Conservation (phyloP, 2,888 invertebrate genomes). For the Tenthredo amoena region DNA sequence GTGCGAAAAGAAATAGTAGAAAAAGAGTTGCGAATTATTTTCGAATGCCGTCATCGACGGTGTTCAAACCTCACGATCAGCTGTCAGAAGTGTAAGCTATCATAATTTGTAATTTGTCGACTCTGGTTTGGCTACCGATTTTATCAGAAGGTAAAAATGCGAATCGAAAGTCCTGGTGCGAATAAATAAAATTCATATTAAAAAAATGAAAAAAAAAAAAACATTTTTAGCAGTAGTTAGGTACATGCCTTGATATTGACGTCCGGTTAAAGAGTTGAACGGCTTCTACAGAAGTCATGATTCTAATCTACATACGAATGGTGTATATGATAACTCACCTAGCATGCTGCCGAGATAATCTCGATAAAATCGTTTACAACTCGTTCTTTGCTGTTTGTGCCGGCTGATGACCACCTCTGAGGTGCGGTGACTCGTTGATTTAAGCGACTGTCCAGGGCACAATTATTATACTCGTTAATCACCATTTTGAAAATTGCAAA, state of each 20-base stretch:
- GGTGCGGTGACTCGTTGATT: conserved; percentile 64
- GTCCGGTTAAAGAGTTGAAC: conserved; percentile 44
- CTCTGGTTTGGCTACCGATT: neutral
- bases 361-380: conserved; percentile 51
- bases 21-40: neutral
- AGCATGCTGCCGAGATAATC: conserved; percentile 27
- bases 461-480: conserved; percentile 71
- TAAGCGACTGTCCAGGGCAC: conserved; percentile 65
- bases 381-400: conserved; percentile 30
- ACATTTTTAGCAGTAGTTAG: conserved; percentile 1
- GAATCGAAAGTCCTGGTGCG: conserved; percentile 17
- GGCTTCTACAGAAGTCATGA: conserved; percentile 49
- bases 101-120: conserved; percentile 25
- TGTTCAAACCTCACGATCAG: neutral
- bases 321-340: conserved; percentile 41
- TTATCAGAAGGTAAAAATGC: conserved; percentile 1
- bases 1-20: neutral
- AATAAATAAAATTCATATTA: conserved; percentile 9
- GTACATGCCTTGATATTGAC: conserved; percentile 22
- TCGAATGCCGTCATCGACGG: conserved; percentile 43
- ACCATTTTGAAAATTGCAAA: conserved; percentile 66
- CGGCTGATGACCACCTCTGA: conserved; percentile 34
- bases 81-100: conserved; percentile 36
- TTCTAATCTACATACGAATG: conserved; percentile 45
- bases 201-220: neutral